These are phyloP conservation scores for Lycopodina hypogea DNA, from an alignment of 37 sponge, comb jelly and placozoan genomes.

Conservation along the genomic window DNA sequence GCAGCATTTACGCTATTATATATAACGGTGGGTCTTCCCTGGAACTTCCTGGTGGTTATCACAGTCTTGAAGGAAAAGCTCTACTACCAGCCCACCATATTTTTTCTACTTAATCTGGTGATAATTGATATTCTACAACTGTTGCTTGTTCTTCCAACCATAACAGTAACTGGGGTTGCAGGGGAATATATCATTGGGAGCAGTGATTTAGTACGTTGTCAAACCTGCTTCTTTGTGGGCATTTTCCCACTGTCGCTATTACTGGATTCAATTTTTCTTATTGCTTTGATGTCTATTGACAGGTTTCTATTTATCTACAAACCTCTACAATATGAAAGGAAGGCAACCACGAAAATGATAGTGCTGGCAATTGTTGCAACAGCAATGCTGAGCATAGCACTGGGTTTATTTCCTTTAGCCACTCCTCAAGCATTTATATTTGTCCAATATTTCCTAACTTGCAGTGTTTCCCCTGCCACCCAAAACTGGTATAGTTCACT, in stretches of 20 bases:
- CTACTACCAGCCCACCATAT: background rate
- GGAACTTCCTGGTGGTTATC: background rate
- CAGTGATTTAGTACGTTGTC: background rate
- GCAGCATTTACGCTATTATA: background rate
- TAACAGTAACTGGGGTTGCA: background rate
- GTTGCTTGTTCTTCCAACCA: background rate
- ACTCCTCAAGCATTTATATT: background rate
- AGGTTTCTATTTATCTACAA: background rate
- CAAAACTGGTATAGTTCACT: no score
- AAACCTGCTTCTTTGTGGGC: background rate
- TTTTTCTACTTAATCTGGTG: background rate
- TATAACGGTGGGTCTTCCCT: background rate
- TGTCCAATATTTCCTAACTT: background rate
- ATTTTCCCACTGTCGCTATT: background rate
- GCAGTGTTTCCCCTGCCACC: no score
- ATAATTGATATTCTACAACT: background rate
- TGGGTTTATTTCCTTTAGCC: background rate
- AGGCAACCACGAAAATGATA: background rate
- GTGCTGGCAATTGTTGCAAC: background rate
- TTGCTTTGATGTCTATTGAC: background rate
- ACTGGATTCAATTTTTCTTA: background rate
- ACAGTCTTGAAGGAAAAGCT: background rate
- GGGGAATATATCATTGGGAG: background rate
- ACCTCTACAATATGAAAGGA: background rate
- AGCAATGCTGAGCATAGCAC: background rate